Conservation (phyloP, 23 tunicate species). For the Pegea sp. region DNA sequence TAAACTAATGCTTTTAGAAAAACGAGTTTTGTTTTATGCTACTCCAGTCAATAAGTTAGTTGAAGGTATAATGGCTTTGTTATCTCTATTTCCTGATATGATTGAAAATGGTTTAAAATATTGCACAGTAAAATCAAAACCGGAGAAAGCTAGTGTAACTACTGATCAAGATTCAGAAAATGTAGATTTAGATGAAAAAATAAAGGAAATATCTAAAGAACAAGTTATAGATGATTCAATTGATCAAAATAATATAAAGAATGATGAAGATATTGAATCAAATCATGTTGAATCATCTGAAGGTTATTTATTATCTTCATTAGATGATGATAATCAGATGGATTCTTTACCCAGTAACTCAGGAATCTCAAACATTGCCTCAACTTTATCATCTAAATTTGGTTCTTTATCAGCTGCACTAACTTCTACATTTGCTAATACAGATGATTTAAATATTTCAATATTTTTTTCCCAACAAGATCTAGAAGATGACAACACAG, state of each 20-base stretch:
- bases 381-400: constrained; percentile 9
- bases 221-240: background rate
- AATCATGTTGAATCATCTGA: background rate
- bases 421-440: constrained; percentile 5
- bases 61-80: constrained; percentile 35
- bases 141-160: background rate
- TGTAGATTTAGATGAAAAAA: too few species aligned
- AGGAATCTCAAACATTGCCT: constrained; percentile 15
- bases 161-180: background rate
- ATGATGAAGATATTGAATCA: background rate
- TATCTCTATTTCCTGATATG: constrained; percentile 67
- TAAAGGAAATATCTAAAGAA: too few species aligned
- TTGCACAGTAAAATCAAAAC: constrained; percentile 9
- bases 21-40: constrained; percentile 30
- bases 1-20: constrained; percentile 51
- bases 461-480: constrained; percentile 1
- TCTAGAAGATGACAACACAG: constrained; percentile 31
- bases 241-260: background rate
- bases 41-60: constrained; percentile 46
- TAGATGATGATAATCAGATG: constrained; percentile 1
- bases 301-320: too few species aligned
- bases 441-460: constrained; percentile 4
- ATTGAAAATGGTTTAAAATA: constrained; percentile 44
- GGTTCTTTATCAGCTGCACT: constrained; percentile 17
- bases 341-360: constrained; percentile 21